A percentile compares a stretch with the other conserved stretches of the same genome.
Evolutionary conservation across 2,888 invertebrate species (phyloP).

Genomic region (Cheilosia soror): DNA sequence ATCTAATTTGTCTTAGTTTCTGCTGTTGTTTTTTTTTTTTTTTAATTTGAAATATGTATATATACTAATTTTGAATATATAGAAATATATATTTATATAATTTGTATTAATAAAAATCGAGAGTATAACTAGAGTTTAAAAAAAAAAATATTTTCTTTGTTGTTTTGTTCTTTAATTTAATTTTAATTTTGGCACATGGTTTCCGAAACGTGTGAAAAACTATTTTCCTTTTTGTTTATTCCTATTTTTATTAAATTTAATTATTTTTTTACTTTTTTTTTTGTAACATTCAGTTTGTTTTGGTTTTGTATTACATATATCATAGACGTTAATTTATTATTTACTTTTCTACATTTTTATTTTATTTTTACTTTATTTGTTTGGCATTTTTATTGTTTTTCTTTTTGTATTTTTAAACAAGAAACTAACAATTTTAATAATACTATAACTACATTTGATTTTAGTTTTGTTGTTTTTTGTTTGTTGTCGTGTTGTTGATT

Average conservation of each 20-base stretch:
- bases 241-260: constrained; percentile 37
- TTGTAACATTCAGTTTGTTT: constrained; percentile 68
- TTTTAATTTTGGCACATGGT: constrained; percentile 75
- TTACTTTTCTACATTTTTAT: constrained; percentile 76
- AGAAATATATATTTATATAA: constrained; percentile 72
- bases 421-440: constrained; percentile 75
- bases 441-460: constrained; percentile 72
- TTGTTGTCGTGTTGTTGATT: constrained; percentile 35
- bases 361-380: constrained; percentile 69
- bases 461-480: constrained; percentile 50
- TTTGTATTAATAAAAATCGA: constrained; percentile 73
- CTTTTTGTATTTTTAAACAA: constrained; percentile 73
- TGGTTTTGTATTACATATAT: constrained; percentile 53
- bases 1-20: constrained; percentile 37
- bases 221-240: constrained; percentile 61
- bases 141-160: constrained; percentile 57
- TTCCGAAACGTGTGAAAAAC: constrained; percentile 76
- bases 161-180: constrained; percentile 33
- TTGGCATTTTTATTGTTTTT: constrained; percentile 73
- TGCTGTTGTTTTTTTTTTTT: constrained; percentile 34
- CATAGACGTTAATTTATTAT: constrained; percentile 61
- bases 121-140: constrained; percentile 68
- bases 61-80: constrained; percentile 74
- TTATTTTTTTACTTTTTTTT: constrained; percentile 28
- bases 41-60: constrained; percentile 64